phyloP scores from a whole-genome alignment of 1,140 invertebrate species.

The Pseudomyrmex dendroicus region DNA sequence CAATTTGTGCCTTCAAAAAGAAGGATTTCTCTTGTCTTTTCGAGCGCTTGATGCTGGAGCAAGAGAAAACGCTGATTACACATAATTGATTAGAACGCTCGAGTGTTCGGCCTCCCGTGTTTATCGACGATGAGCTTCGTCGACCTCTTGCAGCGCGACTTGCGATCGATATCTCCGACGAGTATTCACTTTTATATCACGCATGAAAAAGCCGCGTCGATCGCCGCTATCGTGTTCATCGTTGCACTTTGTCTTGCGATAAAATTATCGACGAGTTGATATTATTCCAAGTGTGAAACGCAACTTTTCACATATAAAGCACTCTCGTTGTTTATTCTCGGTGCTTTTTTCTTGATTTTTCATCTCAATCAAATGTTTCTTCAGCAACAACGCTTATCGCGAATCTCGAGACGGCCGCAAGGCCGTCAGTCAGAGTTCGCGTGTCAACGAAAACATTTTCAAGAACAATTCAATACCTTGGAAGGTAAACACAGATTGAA shows the following conservation, averaged over 20 bases:
- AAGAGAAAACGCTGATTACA: slow-evolving; percentile 24
- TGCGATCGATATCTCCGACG: slow-evolving; percentile 29
- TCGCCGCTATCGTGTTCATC: neutral
- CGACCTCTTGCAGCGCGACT: slow-evolving; percentile 35
- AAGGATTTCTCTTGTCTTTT: slow-evolving; percentile 7
- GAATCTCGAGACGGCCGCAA: slow-evolving; percentile 1
- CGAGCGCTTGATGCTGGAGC: slow-evolving; percentile 32
- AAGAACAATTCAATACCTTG: slow-evolving; percentile 28
- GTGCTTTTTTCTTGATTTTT: neutral
- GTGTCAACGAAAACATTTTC: neutral
- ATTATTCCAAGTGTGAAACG: slow-evolving; percentile 15
- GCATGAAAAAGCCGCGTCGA: neutral
- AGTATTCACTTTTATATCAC: slow-evolving; percentile 5
- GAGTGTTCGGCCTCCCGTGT: slow-evolving; percentile 19
- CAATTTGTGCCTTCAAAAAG: neutral
- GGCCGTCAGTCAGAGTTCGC: neutral
- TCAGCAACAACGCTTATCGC: neutral
- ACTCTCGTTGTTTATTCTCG: slow-evolving; percentile 17
- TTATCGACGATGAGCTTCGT: slow-evolving; percentile 29
- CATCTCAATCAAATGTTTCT: neutral
- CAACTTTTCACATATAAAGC: slow-evolving; percentile 26
- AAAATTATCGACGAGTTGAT: neutral
- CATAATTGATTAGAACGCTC: slow-evolving; percentile 34
- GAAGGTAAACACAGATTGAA: neutral
- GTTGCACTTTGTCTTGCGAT: slow-evolving; percentile 8